Evolutionary conservation across 2,113 vertebrate species (phyloP).

Genomic region (Tachysurus fulvidraco): DNA sequence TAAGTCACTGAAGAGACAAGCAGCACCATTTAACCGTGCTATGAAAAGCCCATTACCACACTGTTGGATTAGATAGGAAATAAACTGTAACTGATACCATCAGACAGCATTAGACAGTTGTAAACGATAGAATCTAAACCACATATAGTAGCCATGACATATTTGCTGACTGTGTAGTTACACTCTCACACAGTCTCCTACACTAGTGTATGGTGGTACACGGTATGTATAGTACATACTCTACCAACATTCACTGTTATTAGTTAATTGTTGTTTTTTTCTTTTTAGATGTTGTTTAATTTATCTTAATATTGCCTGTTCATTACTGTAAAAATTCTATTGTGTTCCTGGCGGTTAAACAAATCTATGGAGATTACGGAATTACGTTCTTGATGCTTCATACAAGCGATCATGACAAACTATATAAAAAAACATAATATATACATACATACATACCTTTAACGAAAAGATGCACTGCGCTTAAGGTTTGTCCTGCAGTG

Average conservation of each 20-base stretch:
- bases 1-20: slow-evolving; percentile 51
- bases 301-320: slow-evolving; percentile 56
- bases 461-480: slow-evolving; percentile 88
- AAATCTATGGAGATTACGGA: slow-evolving; percentile 48
- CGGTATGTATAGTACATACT: not conserved
- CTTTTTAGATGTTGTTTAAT: slow-evolving; percentile 29
- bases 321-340: slow-evolving; percentile 54
- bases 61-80: slow-evolving; percentile 62
- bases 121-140: slow-evolving; percentile 60
- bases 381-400: slow-evolving; percentile 27
- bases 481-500: slow-evolving; percentile 90
- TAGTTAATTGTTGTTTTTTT: not conserved
- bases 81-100: slow-evolving; percentile 68
- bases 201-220: not conserved
- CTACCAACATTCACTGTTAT: not conserved
- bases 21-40: slow-evolving; percentile 57
- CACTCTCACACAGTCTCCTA: not conserved
- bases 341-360: slow-evolving; percentile 57
- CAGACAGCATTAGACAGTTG: slow-evolving; percentile 64
- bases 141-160: slow-evolving; percentile 53
- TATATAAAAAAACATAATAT: not conserved
- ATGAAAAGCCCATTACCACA: slow-evolving; percentile 63
- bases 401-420: not conserved
- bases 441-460: slow-evolving; percentile 85
- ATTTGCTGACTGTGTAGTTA: slow-evolving; percentile 13